phyloP scores from a whole-genome alignment of 2,797 vertebrate genomes.

The Petrocephalus schoutedeni region DNA sequence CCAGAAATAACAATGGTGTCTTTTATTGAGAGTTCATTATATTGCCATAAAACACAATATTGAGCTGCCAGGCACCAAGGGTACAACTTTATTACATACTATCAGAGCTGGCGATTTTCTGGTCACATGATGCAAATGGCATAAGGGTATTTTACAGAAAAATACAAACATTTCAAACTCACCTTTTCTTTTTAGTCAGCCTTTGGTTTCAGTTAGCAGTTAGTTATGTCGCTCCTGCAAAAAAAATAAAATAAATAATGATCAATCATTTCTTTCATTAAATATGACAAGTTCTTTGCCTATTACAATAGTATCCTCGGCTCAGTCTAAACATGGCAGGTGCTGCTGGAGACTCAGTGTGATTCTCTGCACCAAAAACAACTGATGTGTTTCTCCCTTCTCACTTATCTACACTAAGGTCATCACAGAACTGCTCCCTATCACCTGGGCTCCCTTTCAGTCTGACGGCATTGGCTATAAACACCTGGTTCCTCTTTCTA shows the following conservation, averaged over 20 bases:
- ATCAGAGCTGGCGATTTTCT: background rate
- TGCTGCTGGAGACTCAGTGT: background rate
- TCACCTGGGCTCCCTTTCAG: background rate
- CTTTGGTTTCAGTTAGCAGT: background rate
- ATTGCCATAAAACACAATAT: slow-evolving; percentile 11
- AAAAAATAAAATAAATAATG: background rate
- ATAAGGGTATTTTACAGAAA: background rate
- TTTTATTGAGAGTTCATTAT: slow-evolving; percentile 13
- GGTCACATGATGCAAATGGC: background rate
- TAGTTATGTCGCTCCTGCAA: background rate
- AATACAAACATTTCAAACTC: background rate
- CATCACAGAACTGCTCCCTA: background rate
- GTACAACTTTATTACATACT: background rate
- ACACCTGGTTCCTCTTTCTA: background rate
- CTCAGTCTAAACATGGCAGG: background rate
- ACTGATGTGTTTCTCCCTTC: background rate
- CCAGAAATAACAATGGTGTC: slow-evolving; percentile 11
- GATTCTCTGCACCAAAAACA: background rate
- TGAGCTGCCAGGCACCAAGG: background rate
- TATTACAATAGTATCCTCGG: background rate
- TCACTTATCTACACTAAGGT: background rate
- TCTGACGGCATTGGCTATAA: background rate
- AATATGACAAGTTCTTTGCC: background rate
- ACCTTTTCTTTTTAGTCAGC: background rate
- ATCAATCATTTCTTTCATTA: background rate